Base-by-base conservation (phyloP, 2,797 vertebrate genomes). In the Anniella stebbinsi region DNA sequence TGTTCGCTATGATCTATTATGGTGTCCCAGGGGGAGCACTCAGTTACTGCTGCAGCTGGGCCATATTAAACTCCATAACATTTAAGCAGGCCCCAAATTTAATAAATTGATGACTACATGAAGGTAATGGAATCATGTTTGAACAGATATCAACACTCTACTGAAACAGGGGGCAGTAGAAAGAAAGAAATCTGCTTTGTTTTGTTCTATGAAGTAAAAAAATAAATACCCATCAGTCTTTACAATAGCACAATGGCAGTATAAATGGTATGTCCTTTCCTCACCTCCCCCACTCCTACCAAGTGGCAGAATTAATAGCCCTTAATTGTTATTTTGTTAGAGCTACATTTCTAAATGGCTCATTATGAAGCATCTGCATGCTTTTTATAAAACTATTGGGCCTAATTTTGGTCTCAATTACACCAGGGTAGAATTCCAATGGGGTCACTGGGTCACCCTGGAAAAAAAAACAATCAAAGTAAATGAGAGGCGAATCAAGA, bases 401-500 rank as follows among this genome's bases (percentile, higher is more conserved):
- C 69, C 92, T 93, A 89, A 54, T 90, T 93, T 93, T 88, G 82
- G 89, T 54, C 60, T 83, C 11, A 4, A 78, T 88, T 92, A 80
- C 10, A 90, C 90, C 69, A 91, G 84, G 33, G 25, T 67, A 63
- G 81, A 73, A 76, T 91, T 91, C 89, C 89, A 4, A 73, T 86
- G 75, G 73, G 77, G 77, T 92, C 82, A 72, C 38, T 33, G 63
- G 17, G 73, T 87, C 91, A 51, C 0, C 11, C 11, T 89, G 86
- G 77, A 33, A 69, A 48, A 81, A 23, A 4, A 81, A 89, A 48
- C 86, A 90, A 69, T 80, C 48, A 54, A 78, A 84, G 77, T 87
- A 86, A 94, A 86, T 38, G 87, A 75, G 75, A 92, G 86, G 72
- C 81, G 25, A 92, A 90, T 89, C 84, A 91, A 95, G 70, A 87